phyloP scores from a whole-genome alignment of 2,113 vertebrate genomes.

The Esox niger region DNA sequence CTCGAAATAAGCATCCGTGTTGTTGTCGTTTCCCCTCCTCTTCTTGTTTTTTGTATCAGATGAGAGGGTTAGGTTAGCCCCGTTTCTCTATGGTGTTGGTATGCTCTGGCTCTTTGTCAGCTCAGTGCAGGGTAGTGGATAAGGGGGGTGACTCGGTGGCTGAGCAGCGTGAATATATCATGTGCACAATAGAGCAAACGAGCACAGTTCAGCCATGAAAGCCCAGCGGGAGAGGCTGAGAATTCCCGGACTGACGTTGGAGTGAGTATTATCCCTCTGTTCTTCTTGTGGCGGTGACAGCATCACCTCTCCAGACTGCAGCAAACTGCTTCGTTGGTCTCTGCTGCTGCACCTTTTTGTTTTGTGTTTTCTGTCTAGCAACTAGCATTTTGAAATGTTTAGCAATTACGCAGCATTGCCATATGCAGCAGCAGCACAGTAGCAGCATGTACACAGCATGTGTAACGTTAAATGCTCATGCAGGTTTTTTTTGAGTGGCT shows the following conservation, averaged over 20 bases:
- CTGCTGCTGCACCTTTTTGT: constrained; percentile 49
- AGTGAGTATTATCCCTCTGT: constrained; percentile 94
- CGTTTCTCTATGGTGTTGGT: constrained; percentile 82
- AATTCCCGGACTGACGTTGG: constrained; percentile 98
- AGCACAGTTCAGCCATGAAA: constrained; percentile 91
- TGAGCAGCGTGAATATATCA: constrained; percentile 83
- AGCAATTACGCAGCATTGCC: constrained; percentile 57
- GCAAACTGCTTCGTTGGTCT: constrained; percentile 23
- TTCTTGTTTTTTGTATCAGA: constrained; percentile 1
- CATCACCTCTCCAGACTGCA: constrained; percentile 29
- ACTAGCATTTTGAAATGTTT: not conserved
- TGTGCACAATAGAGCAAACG: constrained; percentile 89
- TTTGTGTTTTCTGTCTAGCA: constrained; percentile 32
- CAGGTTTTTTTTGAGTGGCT: constrained; percentile 46
- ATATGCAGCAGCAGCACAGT: constrained; percentile 61
- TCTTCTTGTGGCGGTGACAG: constrained; percentile 64
- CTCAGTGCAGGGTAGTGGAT: constrained; percentile 60
- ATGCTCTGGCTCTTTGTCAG: constrained; percentile 83
- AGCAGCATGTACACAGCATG: constrained; percentile 78
- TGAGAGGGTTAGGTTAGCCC: constrained; percentile 60
- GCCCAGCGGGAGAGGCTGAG: constrained; percentile 98
- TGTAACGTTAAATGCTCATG: constrained; percentile 71
- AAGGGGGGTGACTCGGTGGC: constrained; percentile 37
- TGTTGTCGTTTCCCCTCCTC: constrained; percentile 56
- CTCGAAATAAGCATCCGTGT: constrained; percentile 74